These are phyloP conservation scores for Gortyna flavago DNA, from an alignment of 2,888 invertebrate genomes.

Conservation along the genomic window DNA sequence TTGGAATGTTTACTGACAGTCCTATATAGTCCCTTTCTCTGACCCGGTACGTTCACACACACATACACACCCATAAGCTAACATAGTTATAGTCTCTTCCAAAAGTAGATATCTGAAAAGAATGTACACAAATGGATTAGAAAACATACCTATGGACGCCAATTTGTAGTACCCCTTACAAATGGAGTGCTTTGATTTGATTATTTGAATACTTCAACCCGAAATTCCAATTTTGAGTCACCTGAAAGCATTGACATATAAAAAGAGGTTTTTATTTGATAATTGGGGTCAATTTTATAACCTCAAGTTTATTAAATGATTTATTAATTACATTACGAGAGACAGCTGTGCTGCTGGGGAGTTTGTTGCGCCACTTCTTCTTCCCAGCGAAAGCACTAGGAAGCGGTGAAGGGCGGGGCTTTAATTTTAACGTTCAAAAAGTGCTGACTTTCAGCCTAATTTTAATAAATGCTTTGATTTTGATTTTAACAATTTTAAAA, in stretches of 20 bases:
- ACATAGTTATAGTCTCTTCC: too few species aligned
- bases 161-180: not conserved
- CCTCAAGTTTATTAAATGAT: not conserved
- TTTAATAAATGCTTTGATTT: too few species aligned
- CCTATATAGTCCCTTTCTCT: not conserved
- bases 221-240: not conserved
- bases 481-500: too few species aligned
- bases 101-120: not conserved
- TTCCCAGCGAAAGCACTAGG: too few species aligned
- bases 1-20: slow-evolving; percentile 37
- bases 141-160: not conserved
- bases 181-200: not conserved
- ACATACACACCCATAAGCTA: not conserved
- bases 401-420: too few species aligned
- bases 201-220: not conserved
- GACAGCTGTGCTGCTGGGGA: too few species aligned
- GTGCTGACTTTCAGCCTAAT: too few species aligned
- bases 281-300: not conserved
- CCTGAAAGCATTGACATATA: too few species aligned
- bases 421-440: too few species aligned
- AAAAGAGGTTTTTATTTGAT: not conserved
- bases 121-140: not conserved
- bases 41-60: not conserved
- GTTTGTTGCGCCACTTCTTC: too few species aligned
- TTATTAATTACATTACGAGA: too few species aligned